Evolutionary conservation across 2,888 invertebrate species (phyloP).

Genomic region (Oscheius sp.): DNA sequence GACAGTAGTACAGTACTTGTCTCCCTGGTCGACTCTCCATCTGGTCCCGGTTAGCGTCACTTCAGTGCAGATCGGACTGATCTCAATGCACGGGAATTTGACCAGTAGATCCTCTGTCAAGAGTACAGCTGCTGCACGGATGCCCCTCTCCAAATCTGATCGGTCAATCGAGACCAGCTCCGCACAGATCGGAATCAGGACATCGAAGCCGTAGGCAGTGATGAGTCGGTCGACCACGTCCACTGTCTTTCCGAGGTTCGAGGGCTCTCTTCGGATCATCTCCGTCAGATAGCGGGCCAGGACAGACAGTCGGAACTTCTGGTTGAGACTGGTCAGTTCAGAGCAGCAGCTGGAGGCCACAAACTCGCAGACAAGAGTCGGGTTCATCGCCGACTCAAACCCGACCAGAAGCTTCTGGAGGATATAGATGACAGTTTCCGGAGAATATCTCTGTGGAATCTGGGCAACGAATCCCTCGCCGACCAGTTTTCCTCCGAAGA

Average conservation of each 20-base stretch:
- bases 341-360: background rate
- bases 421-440: background rate
- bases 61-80: constrained; percentile 1
- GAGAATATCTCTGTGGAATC: constrained; percentile 18
- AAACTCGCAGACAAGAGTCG: constrained; percentile 33
- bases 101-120: background rate
- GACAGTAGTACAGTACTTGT: constrained; percentile 3
- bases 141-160: background rate
- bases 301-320: background rate
- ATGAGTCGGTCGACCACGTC: constrained; percentile 21
- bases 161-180: constrained; percentile 1
- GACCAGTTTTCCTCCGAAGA: constrained; percentile 14
- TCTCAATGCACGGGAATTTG: constrained; percentile 25
- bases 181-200: constrained; percentile 11
- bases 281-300: constrained; percentile 21
- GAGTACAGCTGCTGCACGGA: background rate
- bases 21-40: constrained; percentile 31
- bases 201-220: constrained; percentile 9
- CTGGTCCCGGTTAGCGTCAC: constrained; percentile 6
- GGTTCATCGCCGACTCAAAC: constrained; percentile 19
- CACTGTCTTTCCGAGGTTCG: constrained; percentile 3
- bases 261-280: background rate
- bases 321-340: background rate
- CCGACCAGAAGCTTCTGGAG: constrained; percentile 1
- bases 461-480: constrained; percentile 18